Evolutionary conservation across 2,797 vertebrate genomes (phyloP).

Genomic region (Tokudaia muenninki): DNA sequence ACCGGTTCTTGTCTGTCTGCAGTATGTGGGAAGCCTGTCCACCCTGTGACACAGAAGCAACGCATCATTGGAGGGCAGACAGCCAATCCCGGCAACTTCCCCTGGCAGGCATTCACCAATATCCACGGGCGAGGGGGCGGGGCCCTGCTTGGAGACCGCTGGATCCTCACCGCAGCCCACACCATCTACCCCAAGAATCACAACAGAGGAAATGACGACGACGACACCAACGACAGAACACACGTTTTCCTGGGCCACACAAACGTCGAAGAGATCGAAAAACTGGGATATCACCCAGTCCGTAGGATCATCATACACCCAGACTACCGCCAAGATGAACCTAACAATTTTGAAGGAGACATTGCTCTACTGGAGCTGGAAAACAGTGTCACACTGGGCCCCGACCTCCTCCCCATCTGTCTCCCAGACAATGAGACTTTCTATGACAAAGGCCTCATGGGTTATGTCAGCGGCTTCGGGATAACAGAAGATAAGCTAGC

Average conservation of each 20-base stretch:
- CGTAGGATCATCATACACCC: conserved; percentile 86
- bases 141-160: conserved; percentile 87
- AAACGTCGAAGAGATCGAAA: background rate
- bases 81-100: conserved; percentile 87
- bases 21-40: conserved; percentile 89
- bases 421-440: conserved; percentile 86
- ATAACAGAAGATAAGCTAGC: conserved; percentile 84
- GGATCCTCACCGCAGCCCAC: conserved; percentile 90
- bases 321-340: conserved; percentile 79
- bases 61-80: conserved; percentile 84
- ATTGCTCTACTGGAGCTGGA: conserved; percentile 89
- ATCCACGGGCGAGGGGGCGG: conserved; percentile 85
- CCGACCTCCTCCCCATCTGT: conserved; percentile 87
- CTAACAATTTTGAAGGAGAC: conserved; percentile 86
- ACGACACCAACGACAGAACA: background rate
- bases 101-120: conserved; percentile 88
- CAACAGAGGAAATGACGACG: background rate
- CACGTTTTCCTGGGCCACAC: conserved; percentile 89
- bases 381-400: conserved; percentile 86
- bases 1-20: background rate
- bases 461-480: conserved; percentile 90
- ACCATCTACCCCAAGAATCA: conserved; percentile 82
- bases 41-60: conserved; percentile 75
- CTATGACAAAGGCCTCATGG: conserved; percentile 79
- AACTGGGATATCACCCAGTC: conserved; percentile 82